Percentiles rank a stretch among this genome's conserved stretches.
These are phyloP conservation scores for Cariama cristata DNA, from an alignment of 2,113 vertebrate genomes.

Conservation along the genomic window DNA sequence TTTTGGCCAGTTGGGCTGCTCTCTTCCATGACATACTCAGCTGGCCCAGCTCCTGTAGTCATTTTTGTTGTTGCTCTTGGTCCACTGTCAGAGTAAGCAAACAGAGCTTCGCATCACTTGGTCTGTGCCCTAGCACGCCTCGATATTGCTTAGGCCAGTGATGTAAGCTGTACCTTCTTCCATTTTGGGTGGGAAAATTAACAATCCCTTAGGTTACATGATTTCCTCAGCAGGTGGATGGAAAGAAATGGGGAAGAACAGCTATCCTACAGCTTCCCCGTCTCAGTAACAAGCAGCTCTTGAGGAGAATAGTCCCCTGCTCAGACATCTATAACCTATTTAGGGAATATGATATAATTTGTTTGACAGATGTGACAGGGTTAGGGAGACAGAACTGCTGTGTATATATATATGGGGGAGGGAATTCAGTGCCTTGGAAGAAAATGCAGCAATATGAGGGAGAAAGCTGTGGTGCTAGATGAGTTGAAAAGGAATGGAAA, in stretches of 20 bases:
- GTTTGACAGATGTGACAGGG: background rate
- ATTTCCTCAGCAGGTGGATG: background rate
- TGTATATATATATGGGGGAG: background rate
- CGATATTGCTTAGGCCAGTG: background rate
- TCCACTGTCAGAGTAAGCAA: background rate
- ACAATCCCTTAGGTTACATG: background rate
- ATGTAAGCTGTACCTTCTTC: background rate
- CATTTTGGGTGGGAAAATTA: background rate
- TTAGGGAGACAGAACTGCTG: background rate
- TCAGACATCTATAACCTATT: background rate
- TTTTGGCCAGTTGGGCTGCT: background rate
- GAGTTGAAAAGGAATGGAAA: background rate
- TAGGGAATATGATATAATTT: background rate
- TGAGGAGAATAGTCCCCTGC: background rate
- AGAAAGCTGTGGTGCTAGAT: background rate
- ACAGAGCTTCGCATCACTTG: background rate
- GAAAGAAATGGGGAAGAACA: background rate
- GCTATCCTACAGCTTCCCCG: background rate
- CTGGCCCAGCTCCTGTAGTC: background rate
- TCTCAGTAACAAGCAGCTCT: background rate
- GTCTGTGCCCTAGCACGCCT: background rate
- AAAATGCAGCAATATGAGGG: background rate
- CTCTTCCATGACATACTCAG: background rate
- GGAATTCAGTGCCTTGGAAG: background rate
- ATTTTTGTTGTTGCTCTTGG: background rate